Conservation (phyloP, 2,797 vertebrate genomes). For the Mustela erminea region DNA sequence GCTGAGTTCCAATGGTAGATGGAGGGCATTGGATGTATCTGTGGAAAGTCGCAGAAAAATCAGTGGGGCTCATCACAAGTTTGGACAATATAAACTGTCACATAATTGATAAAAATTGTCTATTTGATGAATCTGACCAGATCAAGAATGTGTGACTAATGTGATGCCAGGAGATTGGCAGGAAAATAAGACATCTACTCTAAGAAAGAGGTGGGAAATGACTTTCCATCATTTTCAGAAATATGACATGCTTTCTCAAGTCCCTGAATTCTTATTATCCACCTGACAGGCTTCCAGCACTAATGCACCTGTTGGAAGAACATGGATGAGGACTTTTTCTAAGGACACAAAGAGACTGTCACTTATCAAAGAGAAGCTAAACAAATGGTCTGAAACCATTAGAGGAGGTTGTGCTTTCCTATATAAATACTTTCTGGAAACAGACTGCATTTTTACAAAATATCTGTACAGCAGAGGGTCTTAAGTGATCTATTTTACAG, state of each 20-base stretch:
- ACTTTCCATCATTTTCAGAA: constrained; percentile 80
- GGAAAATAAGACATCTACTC: constrained; percentile 81
- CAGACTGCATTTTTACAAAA: neutral
- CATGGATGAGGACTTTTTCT: constrained; percentile 48
- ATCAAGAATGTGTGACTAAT: constrained; percentile 81
- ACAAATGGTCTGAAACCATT: constrained; percentile 45
- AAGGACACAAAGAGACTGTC: constrained; percentile 74
- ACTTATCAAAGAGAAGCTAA: constrained; percentile 64
- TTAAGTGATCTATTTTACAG: neutral
- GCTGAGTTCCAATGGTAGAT: neutral
- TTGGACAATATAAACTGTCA: constrained; percentile 79
- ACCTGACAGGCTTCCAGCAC: constrained; percentile 76
- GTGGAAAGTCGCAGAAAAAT: constrained; percentile 48
- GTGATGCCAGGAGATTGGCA: constrained; percentile 69
- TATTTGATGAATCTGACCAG: constrained; percentile 78
- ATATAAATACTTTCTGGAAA: constrained; percentile 33
- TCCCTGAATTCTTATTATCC: constrained; percentile 82
- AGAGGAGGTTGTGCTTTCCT: constrained; percentile 40
- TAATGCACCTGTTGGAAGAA: constrained; percentile 83
- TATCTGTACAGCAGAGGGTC: neutral
- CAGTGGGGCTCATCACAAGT: constrained; percentile 73
- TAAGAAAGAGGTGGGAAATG: constrained; percentile 47
- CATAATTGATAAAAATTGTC: constrained; percentile 80
- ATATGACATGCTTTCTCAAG: constrained; percentile 79
- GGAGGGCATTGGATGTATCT: neutral